Evolutionary conservation across 2,888 invertebrate species (phyloP), one percentile per base, ranked within the genome.

Genomic region (Athrips mouffetella): DNA sequence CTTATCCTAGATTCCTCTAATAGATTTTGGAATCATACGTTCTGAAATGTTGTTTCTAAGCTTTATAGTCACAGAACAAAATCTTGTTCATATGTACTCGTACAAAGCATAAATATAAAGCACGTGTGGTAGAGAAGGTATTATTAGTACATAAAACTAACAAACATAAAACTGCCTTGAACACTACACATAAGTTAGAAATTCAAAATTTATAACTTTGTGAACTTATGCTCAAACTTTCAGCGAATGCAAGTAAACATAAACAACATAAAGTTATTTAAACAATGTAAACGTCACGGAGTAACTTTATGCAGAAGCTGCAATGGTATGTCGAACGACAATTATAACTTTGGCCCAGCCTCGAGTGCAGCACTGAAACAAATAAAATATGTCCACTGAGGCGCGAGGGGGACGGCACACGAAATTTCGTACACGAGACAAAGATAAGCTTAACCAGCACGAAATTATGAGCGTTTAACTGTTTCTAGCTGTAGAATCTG

Each of bases 381-480:
- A 84, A 88, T 85, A 87, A 87, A 88, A 82, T 84, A 84, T 85
- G 80, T 81, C 76, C 77, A 78, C 76, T 76, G 73, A 76, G 80
- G 85, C 80, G 80, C 74, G 74, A 81, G 77, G 77, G 80, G 82
- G 80, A 77, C 76, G 73, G 77, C 66, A 62, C 62, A 76, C 77
- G 79, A 85, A 85, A 82, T 84, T 87, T 84, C 83, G 83, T 87
- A 81, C 79, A 85, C 78, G 80, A 86, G 85, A 87, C 86, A 87
- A 82, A 86, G 87, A 88, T 87, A 88, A 87, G 87, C 87, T 86
- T 86, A 88, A 88, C 87, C 86, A 86, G 86, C 82, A 80, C 85
- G 82, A 84, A 88, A 87, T 88, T 88, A 88, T 88, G 88, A 87
- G 86, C 87, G 84, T 87, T 88, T 87, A 88, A 88, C 87, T 87